These are phyloP conservation scores for Drosophila grimshawi DNA, from an alignment of 1,140 invertebrate genomes.

Conservation along the genomic window DNA sequence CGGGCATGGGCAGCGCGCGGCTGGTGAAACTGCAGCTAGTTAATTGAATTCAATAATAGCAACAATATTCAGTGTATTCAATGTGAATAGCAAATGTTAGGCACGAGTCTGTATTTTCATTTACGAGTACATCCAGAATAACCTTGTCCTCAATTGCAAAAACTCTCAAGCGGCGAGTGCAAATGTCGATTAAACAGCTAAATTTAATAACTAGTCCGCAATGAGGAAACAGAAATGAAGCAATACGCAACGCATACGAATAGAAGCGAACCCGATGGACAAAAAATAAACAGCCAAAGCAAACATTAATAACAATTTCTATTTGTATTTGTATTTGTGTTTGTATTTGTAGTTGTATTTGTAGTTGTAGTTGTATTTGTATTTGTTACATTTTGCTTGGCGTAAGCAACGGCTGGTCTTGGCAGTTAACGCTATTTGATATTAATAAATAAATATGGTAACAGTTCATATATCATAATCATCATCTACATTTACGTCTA, in stretches of 20 bases:
- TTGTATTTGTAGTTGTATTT: slow-evolving; percentile 4
- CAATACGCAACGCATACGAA: slow-evolving; percentile 5
- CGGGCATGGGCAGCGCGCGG: slow-evolving; percentile 6
- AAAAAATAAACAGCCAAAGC: slow-evolving; percentile 30
- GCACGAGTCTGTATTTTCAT: background rate
- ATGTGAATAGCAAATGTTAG: background rate
- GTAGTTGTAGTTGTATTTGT: slow-evolving; percentile 7
- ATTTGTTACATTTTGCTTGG: slow-evolving; percentile 19
- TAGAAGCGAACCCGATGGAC: slow-evolving; percentile 3
- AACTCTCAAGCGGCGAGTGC: slow-evolving; percentile 3
- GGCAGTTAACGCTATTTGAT: slow-evolving; percentile 52
- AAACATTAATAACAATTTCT: slow-evolving; percentile 50
- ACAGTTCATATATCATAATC: slow-evolving; percentile 56
- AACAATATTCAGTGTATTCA: background rate
- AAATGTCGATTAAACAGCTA: background rate
- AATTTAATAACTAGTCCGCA: background rate
- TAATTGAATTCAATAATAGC: slow-evolving; percentile 6
- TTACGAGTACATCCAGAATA: slow-evolving; percentile 12
- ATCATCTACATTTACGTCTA: slow-evolving; percentile 3
- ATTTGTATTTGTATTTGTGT: slow-evolving; percentile 7
- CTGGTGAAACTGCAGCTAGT: slow-evolving; percentile 41
- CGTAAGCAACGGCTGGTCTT: background rate
- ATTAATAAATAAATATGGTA: slow-evolving; percentile 65
- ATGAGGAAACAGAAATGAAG: slow-evolving; percentile 8
- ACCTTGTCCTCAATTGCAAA: slow-evolving; percentile 3